Evolutionary conservation across 2,888 invertebrate genomes (phyloP).

Genomic region (Abscondita cerata): DNA sequence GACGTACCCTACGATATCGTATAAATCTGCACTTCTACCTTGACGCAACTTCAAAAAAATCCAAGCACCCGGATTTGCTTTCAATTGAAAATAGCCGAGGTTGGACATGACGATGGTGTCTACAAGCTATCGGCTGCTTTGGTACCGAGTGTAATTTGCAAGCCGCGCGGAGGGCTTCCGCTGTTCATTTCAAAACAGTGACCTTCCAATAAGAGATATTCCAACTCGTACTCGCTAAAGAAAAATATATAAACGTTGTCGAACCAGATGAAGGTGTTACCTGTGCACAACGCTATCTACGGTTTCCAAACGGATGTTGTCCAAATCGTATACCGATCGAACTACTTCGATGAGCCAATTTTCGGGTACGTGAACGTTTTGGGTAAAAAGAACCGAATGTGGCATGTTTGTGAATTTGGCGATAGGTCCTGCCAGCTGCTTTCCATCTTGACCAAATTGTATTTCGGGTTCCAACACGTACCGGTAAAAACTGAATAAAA

Average conservation of each 20-base stretch:
- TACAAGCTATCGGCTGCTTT: constrained; percentile 77
- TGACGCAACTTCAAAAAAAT: constrained; percentile 84
- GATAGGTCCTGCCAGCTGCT: constrained; percentile 73
- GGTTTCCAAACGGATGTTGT: constrained; percentile 94
- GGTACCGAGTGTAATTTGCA: constrained; percentile 95
- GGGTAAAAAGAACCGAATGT: constrained; percentile 88
- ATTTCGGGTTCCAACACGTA: constrained; percentile 92
- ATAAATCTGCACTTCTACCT: constrained; percentile 94
- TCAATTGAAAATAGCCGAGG: constrained; percentile 97
- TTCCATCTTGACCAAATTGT: constrained; percentile 77
- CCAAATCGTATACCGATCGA: constrained; percentile 92
- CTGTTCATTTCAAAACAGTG: constrained; percentile 94
- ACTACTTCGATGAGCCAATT: constrained; percentile 97
- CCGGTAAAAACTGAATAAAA: constrained; percentile 95
- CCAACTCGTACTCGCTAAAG: constrained; percentile 92
- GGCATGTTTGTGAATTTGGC: constrained; percentile 92
- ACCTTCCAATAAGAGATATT: constrained; percentile 92
- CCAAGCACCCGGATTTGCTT: constrained; percentile 98
- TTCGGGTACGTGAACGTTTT: constrained; percentile 89
- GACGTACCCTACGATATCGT: constrained; percentile 80
- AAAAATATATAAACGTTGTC: neutral
- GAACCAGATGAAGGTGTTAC: too few species aligned
- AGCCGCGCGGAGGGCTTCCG: constrained; percentile 93
- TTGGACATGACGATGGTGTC: constrained; percentile 99
- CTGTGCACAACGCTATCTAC: constrained; percentile 88